Conservation (phyloP, 2,113 vertebrate species). For the Tapirus terrestris region DNA sequence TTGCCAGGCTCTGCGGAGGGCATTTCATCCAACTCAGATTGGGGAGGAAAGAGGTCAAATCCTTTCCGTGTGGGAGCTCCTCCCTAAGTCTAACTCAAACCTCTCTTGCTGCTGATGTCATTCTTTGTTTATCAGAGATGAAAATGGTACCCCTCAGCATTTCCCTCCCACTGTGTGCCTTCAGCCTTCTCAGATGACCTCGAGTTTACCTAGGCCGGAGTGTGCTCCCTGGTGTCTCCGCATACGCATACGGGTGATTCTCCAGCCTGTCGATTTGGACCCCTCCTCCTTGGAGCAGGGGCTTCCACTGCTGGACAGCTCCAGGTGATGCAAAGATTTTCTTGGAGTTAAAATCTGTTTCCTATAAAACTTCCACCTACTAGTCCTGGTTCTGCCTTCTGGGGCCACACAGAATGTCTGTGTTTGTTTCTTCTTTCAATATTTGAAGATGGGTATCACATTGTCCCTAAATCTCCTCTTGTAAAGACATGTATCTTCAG, state of each 20-base stretch:
- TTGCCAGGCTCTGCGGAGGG: background rate
- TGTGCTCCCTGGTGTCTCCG: background rate
- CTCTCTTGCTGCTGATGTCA: background rate
- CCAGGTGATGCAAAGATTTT: background rate
- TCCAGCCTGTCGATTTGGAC: background rate
- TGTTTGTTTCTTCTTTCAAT: background rate
- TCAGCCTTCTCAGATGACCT: background rate
- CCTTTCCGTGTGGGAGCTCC: background rate
- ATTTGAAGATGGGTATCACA: background rate
- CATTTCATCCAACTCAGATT: background rate
- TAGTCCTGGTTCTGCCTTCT: background rate
- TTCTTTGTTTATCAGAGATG: background rate
- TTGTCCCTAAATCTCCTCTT: background rate
- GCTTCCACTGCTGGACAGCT: background rate
- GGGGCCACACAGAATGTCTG: background rate
- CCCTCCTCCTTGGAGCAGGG: background rate
- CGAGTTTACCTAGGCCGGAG: background rate
- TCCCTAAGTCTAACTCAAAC: background rate
- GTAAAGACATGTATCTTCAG: background rate
- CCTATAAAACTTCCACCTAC: background rate
- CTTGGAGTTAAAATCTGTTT: background rate
- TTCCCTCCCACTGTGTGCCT: background rate
- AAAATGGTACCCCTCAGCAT: background rate
- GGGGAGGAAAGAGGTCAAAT: background rate
- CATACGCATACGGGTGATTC: accelerated